These are phyloP conservation scores for Ibidorhyncha struthersii DNA, from an alignment of 2,113 vertebrate genomes.

Conservation along the genomic window DNA sequence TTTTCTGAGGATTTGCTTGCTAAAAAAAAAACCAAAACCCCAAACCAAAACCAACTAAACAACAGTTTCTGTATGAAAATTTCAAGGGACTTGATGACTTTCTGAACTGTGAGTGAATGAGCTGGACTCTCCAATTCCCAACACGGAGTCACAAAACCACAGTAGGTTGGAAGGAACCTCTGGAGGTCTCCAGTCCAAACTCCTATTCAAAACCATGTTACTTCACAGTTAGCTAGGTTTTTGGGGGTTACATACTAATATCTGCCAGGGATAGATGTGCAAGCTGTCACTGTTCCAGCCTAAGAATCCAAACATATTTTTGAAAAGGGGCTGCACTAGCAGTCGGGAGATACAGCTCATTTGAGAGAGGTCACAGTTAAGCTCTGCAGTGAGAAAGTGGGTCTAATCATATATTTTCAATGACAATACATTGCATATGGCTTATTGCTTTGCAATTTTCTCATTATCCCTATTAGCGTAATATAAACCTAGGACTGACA, in stretches of 20 bases:
- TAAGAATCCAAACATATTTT: not conserved
- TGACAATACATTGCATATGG: not conserved
- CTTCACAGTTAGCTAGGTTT: not conserved
- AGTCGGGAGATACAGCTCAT: not conserved
- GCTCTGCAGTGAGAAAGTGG: not conserved
- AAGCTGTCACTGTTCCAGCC: not conserved
- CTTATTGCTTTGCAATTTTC: constrained; percentile 4
- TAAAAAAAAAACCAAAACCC: not conserved
- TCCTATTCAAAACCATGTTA: not conserved
- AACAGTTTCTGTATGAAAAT: not conserved
- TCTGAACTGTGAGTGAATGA: not conserved
- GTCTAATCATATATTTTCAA: not conserved
- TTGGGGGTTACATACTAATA: not conserved
- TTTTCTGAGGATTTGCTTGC: not conserved
- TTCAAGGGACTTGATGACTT: not conserved
- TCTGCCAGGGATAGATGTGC: not conserved
- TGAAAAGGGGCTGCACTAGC: not conserved
- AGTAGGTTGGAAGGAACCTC: not conserved
- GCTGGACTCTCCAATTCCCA: not conserved
- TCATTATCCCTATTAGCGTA: not conserved
- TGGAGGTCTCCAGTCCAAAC: not conserved
- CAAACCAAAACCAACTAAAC: not conserved
- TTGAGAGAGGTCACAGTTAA: not conserved
- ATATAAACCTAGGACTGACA: constrained; percentile 7
- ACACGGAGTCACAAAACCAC: not conserved